These are phyloP conservation scores for Protobothrops flavoviridis DNA, from an alignment of 2,113 vertebrate species.

Conservation along the genomic window DNA sequence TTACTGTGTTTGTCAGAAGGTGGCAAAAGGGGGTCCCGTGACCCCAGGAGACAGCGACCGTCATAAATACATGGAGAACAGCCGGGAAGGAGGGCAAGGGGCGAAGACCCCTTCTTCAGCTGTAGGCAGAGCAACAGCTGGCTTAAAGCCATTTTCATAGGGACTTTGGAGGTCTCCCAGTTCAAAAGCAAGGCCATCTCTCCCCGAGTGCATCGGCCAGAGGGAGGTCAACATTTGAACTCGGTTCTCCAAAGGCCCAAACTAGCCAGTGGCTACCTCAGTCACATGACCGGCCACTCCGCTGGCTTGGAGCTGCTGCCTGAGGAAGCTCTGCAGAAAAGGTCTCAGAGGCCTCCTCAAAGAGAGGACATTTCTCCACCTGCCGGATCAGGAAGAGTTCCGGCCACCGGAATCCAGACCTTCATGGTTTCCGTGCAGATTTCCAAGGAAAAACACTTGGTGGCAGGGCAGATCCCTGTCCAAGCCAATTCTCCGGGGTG, in stretches of 20 bases:
- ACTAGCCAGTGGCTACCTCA: background rate
- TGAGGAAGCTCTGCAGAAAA: background rate
- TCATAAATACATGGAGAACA: too few relatives aligned
- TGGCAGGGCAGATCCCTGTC: background rate
- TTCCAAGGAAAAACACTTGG: too few relatives aligned
- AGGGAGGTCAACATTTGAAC: too few relatives aligned
- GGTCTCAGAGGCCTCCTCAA: background rate
- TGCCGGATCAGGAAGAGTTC: background rate
- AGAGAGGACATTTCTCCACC: background rate
- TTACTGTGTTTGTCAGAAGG: too few relatives aligned
- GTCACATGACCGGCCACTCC: too few relatives aligned
- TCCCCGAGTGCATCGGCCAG: background rate
- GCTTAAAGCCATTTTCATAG: too few relatives aligned
- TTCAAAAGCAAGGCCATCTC: background rate
- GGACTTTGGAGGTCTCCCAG: too few relatives aligned
- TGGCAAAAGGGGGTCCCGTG: too few relatives aligned
- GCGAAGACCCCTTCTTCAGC: too few relatives aligned
- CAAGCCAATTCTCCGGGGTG: fast-evolving
- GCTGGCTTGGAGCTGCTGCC: background rate
- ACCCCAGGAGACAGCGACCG: too few relatives aligned
- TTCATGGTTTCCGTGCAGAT: background rate
- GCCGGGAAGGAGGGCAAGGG: too few relatives aligned
- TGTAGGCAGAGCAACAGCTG: too few relatives aligned
- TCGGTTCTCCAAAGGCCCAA: background rate
- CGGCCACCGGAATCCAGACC: fast-evolving